phyloP scores from a whole-genome alignment of 2,888 invertebrate species.

The Watsonalla binaria region DNA sequence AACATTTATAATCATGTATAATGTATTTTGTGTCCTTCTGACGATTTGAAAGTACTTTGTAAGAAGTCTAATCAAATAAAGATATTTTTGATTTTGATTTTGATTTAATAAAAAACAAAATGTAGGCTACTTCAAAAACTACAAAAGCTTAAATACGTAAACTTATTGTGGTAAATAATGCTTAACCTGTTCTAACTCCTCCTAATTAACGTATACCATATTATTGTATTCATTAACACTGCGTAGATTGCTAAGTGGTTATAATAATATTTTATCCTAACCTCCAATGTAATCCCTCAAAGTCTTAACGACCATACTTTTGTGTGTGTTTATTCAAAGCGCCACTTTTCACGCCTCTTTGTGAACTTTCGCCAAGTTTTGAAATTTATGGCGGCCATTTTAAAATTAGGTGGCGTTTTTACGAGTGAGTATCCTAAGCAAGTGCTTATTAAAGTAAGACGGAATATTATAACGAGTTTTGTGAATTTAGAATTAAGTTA shows the following conservation, averaged over 20 bases:
- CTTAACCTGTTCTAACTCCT: too few species aligned
- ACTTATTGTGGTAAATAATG: too few species aligned
- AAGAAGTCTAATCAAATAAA: too few species aligned
- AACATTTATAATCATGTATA: too few species aligned
- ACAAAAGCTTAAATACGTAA: too few species aligned
- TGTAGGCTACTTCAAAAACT: too few species aligned
- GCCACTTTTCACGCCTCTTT: slow-evolving; percentile 11
- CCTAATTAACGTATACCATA: slow-evolving; percentile 9
- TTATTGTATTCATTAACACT: slow-evolving; percentile 4
- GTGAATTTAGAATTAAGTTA: too few species aligned
- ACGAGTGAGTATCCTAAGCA: slow-evolving; percentile 16
- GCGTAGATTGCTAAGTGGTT: background rate
- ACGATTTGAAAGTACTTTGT: too few species aligned
- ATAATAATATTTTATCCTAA: background rate
- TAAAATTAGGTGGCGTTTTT: slow-evolving; percentile 21
- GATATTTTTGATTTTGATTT: too few species aligned
- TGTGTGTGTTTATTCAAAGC: background rate
- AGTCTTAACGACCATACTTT: background rate
- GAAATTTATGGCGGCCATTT: slow-evolving; percentile 22
- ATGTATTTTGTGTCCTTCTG: too few species aligned
- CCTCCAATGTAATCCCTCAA: background rate
- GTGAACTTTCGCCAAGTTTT: slow-evolving; percentile 18
- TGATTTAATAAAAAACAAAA: too few species aligned
- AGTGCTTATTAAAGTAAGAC: slow-evolving; percentile 1
- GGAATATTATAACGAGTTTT: background rate